Conservation (phyloP, 2,888 invertebrate genomes). For the Ophion costatus region DNA sequence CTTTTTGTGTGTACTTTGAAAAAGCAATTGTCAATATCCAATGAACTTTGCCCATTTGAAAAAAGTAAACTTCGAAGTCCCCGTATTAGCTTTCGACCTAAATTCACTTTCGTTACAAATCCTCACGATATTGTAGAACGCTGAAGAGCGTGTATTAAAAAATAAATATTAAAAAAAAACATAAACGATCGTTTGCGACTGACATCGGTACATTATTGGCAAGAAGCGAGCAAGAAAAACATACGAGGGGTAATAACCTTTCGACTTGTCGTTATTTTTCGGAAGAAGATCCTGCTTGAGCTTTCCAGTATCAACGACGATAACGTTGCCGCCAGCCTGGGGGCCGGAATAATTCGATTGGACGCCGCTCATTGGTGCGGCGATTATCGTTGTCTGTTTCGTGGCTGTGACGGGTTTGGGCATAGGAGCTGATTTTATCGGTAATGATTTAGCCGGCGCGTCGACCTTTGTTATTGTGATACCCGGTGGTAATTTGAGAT, state of each 20-base stretch:
- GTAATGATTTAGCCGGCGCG: conserved; percentile 79
- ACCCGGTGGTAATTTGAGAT: conserved; percentile 88
- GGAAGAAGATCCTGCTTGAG: conserved; percentile 84
- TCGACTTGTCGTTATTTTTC: conserved; percentile 78
- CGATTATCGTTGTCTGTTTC: conserved; percentile 82
- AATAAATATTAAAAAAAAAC: background rate
- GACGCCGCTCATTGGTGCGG: conserved; percentile 80
- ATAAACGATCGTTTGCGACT: background rate
- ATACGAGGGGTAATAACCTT: conserved; percentile 18
- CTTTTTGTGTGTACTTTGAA: no score
- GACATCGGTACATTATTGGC: background rate
- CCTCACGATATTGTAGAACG: background rate
- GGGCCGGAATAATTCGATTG: conserved; percentile 79
- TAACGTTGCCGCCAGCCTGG: conserved; percentile 85
- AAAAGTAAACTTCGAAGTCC: no score
- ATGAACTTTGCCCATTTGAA: no score
- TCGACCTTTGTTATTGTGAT: conserved; percentile 91
- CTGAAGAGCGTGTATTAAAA: background rate
- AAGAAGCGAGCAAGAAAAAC: background rate
- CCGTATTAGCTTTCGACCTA: background rate
- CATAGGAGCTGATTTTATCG: conserved; percentile 78
- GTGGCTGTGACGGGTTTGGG: conserved; percentile 77
- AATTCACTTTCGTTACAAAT: background rate
- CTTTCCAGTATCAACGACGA: conserved; percentile 87
- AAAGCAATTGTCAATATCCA: no score